phyloP scores from a whole-genome alignment of 2,888 invertebrate genomes.

The Microctonus hyperodae region DNA sequence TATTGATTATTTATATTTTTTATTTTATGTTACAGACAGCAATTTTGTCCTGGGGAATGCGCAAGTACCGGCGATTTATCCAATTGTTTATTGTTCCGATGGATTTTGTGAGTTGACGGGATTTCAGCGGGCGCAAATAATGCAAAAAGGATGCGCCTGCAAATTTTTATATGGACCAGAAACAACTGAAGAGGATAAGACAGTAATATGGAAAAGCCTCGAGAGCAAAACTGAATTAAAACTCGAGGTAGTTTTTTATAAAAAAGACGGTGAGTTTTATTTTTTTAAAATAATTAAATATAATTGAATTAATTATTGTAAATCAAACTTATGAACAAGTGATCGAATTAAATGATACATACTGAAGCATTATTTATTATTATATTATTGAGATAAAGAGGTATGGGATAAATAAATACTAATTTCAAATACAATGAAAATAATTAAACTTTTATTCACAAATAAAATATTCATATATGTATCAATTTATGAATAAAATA shows the following conservation, averaged over 20 bases:
- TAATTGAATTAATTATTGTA: too few species aligned
- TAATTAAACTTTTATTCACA: neutral
- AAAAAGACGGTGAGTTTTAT: constrained; percentile 81
- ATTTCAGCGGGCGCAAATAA: constrained; percentile 92
- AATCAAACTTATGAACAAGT: too few species aligned
- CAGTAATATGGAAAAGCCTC: constrained; percentile 87
- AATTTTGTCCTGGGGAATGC: constrained; percentile 97
- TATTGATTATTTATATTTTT: neutral
- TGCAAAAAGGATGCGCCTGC: constrained; percentile 96
- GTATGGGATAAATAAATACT: neutral
- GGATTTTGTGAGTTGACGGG: constrained; percentile 96
- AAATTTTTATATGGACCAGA: constrained; percentile 93
- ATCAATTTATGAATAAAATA: too few species aligned
- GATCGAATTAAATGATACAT: neutral
- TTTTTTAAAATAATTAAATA: neutral
- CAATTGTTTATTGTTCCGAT: constrained; percentile 96
- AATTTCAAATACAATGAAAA: neutral
- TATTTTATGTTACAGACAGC: constrained; percentile 76
- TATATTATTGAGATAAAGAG: constrained; percentile 11
- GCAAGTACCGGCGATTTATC: constrained; percentile 85
- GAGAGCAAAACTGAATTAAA: constrained; percentile 92
- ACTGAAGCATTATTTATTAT: too few species aligned
- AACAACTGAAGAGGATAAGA: constrained; percentile 86
- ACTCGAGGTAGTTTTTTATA: constrained; percentile 93
- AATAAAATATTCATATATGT: neutral